Percentiles rank a stretch among this genome's conserved stretches.
phyloP scores from a whole-genome alignment of 2,888 invertebrate species.

The Ophion obscuratus region DNA sequence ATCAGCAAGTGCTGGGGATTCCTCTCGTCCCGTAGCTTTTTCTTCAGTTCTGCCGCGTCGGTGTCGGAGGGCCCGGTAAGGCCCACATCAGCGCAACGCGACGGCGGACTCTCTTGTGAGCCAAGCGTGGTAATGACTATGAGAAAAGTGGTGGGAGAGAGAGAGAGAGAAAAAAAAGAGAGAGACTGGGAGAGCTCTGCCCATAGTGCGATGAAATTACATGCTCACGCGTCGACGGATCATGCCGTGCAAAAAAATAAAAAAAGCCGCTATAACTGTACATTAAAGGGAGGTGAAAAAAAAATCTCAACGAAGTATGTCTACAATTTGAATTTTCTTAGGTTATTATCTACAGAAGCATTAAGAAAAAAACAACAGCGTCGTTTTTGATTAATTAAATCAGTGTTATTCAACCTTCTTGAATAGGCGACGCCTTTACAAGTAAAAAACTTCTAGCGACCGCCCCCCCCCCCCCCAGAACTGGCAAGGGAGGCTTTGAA shows the following conservation, averaged over 20 bases:
- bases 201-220: slow-evolving; percentile 54
- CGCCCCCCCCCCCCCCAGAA: too few relatives aligned
- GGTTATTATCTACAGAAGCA: not conserved
- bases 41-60: slow-evolving; percentile 51
- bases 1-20: slow-evolving; percentile 69
- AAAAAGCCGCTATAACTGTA: slow-evolving; percentile 24
- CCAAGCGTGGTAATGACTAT: slow-evolving; percentile 61
- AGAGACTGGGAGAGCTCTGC: slow-evolving; percentile 10
- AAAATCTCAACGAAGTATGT: not conserved
- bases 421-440: too few relatives aligned
- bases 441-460: too few relatives aligned
- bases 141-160: slow-evolving; percentile 53
- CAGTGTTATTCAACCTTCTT: too few relatives aligned
- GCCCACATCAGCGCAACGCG: slow-evolving; percentile 46
- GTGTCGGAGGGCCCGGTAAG: slow-evolving; percentile 39
- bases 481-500: too few relatives aligned
- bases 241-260: slow-evolving; percentile 44
- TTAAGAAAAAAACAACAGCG: not conserved
- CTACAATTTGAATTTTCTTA: too few relatives aligned
- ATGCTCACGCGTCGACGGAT: slow-evolving; percentile 57
- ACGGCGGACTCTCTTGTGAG: slow-evolving; percentile 28
- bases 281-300: not conserved
- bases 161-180: not conserved
- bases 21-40: slow-evolving; percentile 49
- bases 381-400: too few relatives aligned